These are phyloP conservation scores for Lithophane ornitopus DNA, from an alignment of 2,888 invertebrate genomes.

Conservation along the genomic window DNA sequence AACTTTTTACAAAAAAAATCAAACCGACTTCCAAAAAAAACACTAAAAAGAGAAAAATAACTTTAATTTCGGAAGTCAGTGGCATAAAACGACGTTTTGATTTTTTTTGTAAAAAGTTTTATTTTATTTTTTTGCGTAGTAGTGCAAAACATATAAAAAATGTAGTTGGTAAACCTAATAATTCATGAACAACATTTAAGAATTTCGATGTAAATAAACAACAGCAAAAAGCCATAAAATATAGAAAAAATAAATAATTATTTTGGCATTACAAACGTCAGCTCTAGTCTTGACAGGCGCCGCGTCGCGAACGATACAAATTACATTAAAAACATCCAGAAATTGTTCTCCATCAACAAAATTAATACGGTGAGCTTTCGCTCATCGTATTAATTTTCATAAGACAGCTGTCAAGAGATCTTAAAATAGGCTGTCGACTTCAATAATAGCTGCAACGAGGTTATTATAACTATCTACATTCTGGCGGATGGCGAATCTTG, in stretches of 20 bases:
- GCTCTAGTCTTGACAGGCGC: slow-evolving; percentile 15
- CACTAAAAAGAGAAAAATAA: too few species aligned
- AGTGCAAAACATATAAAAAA: background rate
- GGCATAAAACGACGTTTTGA: too few species aligned
- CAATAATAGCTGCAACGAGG: slow-evolving; percentile 34
- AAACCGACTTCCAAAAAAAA: too few species aligned
- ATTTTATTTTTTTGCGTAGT: too few species aligned
- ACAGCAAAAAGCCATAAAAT: background rate
- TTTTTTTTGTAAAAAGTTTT: too few species aligned
- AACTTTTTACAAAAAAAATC: too few species aligned
- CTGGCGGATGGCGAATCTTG: background rate
- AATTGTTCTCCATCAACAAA: slow-evolving; percentile 15
- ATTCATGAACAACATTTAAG: background rate
- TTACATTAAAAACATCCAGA: slow-evolving; percentile 18
- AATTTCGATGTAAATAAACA: background rate
- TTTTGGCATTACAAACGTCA: slow-evolving; percentile 6
- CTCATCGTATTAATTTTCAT: slow-evolving; percentile 29
- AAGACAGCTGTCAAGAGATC: slow-evolving; percentile 39
- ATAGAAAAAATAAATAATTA: background rate
- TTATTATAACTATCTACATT: slow-evolving; percentile 31
- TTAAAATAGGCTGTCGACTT: slow-evolving; percentile 35
- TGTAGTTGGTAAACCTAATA: background rate
- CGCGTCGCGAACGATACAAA: slow-evolving; percentile 8
- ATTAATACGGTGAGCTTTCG: slow-evolving; percentile 2
- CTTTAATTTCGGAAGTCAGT: too few species aligned